Conservation (phyloP, 2,888 invertebrate genomes). For the Coenonympha glycerion region DNA sequence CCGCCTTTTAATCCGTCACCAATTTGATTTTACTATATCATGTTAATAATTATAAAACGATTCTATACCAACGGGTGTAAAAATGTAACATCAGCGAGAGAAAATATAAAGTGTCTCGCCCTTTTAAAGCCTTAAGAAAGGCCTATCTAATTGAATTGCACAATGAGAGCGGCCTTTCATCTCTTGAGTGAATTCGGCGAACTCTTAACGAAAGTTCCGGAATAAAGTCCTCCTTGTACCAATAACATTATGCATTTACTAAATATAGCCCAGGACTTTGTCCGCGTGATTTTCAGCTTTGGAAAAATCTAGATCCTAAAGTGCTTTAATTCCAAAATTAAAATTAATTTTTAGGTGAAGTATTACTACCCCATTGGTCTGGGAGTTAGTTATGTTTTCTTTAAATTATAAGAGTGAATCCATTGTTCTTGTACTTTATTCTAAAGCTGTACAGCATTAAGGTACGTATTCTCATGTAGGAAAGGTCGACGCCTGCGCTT, state of each 20-base stretch:
- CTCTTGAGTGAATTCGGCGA: conserved; percentile 15
- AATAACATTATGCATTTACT: conserved; percentile 9
- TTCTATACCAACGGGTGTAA: background rate
- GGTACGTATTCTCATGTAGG: no score
- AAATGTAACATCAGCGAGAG: background rate
- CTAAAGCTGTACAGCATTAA: no score
- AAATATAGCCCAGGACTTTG: no score
- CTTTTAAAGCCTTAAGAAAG: conserved; percentile 11
- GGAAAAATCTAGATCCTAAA: no score
- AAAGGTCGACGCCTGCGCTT: no score
- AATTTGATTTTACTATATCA: background rate
- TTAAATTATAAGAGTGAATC: no score
- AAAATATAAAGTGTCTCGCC: conserved; percentile 1
- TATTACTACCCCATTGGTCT: no score
- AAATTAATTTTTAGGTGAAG: no score
- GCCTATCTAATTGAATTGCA: conserved; percentile 18
- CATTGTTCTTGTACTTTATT: no score
- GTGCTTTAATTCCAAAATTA: no score
- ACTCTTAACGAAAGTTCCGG: conserved; percentile 10
- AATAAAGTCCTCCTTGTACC: conserved; percentile 8
- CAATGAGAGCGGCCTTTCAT: conserved; percentile 12
- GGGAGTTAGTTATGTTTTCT: no score
- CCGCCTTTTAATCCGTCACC: background rate
- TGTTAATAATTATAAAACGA: background rate
- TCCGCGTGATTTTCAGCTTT: no score